A percentile compares a stretch with the other conserved stretches of the same genome.
Conservation (phyloP, 2,113 vertebrate species). For the Oenanthe oenanthe region DNA sequence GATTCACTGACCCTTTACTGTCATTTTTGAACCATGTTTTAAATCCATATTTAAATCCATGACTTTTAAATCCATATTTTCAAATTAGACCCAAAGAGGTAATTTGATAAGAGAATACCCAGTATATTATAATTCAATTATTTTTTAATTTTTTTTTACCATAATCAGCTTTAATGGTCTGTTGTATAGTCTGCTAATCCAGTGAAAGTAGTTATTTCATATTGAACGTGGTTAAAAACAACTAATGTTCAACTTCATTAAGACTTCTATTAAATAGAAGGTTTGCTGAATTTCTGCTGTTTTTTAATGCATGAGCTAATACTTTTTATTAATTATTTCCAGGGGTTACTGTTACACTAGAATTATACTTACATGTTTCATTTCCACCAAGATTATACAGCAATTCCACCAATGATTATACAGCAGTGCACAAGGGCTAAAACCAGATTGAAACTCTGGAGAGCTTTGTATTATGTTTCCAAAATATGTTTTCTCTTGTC, state of each 20-base stretch:
- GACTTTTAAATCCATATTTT: conserved; percentile 41
- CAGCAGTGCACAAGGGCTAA: background rate
- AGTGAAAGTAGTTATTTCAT: conserved; percentile 59
- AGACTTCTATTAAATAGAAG: conserved; percentile 53
- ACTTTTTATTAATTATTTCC: conserved; percentile 50
- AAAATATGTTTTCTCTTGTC: background rate
- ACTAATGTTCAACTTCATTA: conserved; percentile 69
- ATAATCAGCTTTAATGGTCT: conserved; percentile 45
- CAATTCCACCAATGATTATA: background rate
- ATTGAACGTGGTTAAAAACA: conserved; percentile 59
- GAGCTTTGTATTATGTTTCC: background rate
- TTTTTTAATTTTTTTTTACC: background rate
- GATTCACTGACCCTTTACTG: conserved; percentile 74
- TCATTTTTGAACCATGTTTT: conserved; percentile 54
- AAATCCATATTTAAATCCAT: conserved; percentile 17
- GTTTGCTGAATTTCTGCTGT: conserved; percentile 40
- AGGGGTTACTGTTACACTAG: background rate
- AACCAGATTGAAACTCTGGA: background rate
- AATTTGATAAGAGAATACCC: conserved; percentile 40
- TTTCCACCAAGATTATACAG: background rate
- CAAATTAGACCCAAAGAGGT: conserved; percentile 11
- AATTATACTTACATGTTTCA: conserved; percentile 23
- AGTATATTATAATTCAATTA: conserved; percentile 42
- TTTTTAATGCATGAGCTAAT: conserved; percentile 3
- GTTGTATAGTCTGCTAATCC: conserved; percentile 59